These are phyloP conservation scores for Spisula subtruncata DNA, from an alignment of 2,888 invertebrate genomes.

Conservation along the genomic window DNA sequence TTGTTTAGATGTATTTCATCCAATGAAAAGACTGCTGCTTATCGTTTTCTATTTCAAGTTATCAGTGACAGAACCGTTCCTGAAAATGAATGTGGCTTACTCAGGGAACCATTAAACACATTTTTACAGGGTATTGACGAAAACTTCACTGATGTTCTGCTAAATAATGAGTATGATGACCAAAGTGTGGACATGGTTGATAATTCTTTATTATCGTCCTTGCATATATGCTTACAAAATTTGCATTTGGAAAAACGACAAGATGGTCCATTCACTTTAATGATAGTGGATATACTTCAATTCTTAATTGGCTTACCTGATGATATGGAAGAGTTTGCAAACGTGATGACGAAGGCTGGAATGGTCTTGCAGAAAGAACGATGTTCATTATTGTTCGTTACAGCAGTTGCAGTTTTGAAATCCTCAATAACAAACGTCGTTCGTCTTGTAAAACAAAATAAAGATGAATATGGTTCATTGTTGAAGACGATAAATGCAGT, in stretches of 20 bases:
- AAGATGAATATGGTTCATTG: too few species aligned
- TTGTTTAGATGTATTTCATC: conserved; percentile 23
- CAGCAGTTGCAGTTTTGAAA: conserved; percentile 54
- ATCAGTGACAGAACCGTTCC: not conserved
- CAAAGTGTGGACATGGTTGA: not conserved
- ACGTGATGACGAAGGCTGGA: conserved; percentile 27
- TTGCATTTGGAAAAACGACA: not conserved
- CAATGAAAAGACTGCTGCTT: conserved; percentile 2
- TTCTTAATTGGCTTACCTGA: not conserved
- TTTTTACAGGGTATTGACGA: conserved; percentile 19
- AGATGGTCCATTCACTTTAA: conserved; percentile 38
- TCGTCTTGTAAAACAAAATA: not conserved
- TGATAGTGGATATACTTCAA: conserved; percentile 52
- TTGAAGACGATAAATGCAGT: conserved; percentile 37
- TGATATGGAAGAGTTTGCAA: not conserved
- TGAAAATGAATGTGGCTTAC: not conserved
- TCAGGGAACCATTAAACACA: conserved; percentile 19
- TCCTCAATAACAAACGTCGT: conserved; percentile 5
- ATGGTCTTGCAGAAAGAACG: conserved; percentile 19
- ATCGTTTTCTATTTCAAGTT: not conserved
- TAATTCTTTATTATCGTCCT: not conserved
- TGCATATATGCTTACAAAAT: conserved; percentile 28
- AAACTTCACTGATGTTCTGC: not conserved
- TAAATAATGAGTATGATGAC: not conserved
- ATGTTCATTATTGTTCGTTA: conserved; percentile 39